Conservation (phyloP, 2,888 invertebrate genomes). For the Nysson spinosus region DNA sequence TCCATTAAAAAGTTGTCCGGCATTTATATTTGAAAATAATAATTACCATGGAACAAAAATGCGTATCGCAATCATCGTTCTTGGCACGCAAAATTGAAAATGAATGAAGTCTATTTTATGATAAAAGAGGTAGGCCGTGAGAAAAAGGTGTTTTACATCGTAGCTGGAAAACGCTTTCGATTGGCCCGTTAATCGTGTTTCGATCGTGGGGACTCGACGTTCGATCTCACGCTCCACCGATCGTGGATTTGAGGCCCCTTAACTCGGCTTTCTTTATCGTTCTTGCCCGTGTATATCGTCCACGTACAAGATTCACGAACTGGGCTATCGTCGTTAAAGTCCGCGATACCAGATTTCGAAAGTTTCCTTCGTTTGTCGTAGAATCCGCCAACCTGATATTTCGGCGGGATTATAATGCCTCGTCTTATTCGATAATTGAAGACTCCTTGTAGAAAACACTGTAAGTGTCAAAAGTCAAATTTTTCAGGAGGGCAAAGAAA, state of each 20-base stretch:
- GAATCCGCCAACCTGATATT: constrained; percentile 6
- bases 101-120: no score
- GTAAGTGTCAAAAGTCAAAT: no score
- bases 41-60: no score
- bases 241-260: constrained; percentile 40
- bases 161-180: constrained; percentile 33
- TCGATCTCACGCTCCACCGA: constrained; percentile 59
- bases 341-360: constrained; percentile 34
- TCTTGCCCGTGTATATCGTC: constrained; percentile 43
- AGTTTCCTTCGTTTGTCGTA: neutral
- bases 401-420: constrained; percentile 8
- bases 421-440: no score
- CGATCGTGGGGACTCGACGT: constrained; percentile 54
- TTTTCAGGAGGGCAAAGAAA: no score
- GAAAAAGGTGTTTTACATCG: constrained; percentile 38
- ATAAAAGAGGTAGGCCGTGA: no score
- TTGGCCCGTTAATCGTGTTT: constrained; percentile 45
- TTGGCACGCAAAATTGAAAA: no score
- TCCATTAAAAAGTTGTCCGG: no score
- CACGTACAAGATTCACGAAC: constrained; percentile 48
- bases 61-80: no score
- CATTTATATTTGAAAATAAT: no score
- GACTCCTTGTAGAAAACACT: no score
- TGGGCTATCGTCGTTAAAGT: constrained; percentile 46
- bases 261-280: constrained; percentile 51